Conservation (phyloP, 2,888 invertebrate species). For the Junonia oenone region DNA sequence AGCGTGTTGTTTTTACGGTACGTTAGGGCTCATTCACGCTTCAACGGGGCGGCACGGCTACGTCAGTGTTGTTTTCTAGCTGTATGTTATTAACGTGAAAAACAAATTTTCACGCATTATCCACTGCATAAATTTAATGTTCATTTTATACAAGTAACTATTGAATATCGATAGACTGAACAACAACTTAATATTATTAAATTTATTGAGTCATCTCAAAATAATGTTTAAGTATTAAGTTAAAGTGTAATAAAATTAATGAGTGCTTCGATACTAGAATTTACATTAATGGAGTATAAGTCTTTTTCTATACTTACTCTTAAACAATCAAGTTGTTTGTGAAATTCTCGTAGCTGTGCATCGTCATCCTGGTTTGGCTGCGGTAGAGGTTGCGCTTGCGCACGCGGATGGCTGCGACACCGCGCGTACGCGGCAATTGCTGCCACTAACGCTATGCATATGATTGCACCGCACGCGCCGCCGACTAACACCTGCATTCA, state of each 20-base stretch:
- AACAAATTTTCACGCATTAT: background rate
- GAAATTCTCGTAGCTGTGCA: conserved; percentile 66
- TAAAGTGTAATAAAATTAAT: no score
- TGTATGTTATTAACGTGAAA: conserved; percentile 6
- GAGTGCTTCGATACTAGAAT: no score
- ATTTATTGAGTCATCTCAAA: no score
- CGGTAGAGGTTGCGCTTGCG: conserved; percentile 61
- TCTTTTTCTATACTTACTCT: conserved; percentile 47
- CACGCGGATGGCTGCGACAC: conserved; percentile 48
- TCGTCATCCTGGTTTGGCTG: conserved; percentile 62
- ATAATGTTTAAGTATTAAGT: no score
- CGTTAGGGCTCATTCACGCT: conserved; percentile 30
- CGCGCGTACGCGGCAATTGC: conserved; percentile 61
- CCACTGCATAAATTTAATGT: conserved; percentile 1
- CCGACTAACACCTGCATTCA: conserved; percentile 57
- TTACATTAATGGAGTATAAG: no score
- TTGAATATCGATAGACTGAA: no score
- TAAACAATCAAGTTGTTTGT: conserved; percentile 73
- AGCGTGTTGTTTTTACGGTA: conserved; percentile 35
- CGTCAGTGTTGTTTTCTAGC: conserved; percentile 4
- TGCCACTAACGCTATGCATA: conserved; percentile 59
- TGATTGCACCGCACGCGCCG: conserved; percentile 59
- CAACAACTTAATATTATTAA: no score
- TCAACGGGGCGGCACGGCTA: conserved; percentile 23
- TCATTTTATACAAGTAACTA: background rate